Percentiles rank a stretch among this genome's conserved stretches.
Evolutionary conservation across 1,140 invertebrate genomes (phyloP).

Genomic region (Popillia japonica): DNA sequence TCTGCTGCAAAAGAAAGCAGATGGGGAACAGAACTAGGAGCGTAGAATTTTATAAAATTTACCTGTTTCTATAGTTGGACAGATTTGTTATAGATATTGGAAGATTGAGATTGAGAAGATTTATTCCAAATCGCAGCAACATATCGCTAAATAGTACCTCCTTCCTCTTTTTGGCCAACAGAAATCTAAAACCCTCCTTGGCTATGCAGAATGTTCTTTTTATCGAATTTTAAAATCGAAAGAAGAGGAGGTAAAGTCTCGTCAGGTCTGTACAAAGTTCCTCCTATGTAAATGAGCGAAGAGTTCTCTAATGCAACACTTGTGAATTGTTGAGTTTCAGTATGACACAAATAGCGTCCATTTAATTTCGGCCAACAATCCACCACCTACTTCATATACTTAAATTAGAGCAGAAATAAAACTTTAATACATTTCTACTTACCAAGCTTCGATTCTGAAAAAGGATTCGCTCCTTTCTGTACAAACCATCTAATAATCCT

Average conservation of each 20-base stretch:
- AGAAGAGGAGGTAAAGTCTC: slow-evolving; percentile 48
- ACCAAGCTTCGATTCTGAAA: neutral
- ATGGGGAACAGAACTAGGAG: no score
- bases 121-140: neutral
- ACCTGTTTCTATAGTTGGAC: no score
- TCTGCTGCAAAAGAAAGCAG: no score
- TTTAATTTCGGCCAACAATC: no score
- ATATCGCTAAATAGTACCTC: slow-evolving; percentile 25
- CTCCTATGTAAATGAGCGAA: slow-evolving; percentile 52
- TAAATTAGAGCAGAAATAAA: no score
- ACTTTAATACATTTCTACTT: neutral
- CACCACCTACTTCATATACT: no score
- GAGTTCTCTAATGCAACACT: slow-evolving; percentile 54
- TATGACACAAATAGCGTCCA: slow-evolving; percentile 54
- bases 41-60: no score
- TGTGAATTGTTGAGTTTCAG: slow-evolving; percentile 49
- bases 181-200: slow-evolving; percentile 53
- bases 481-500: neutral
- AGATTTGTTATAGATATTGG: neutral
- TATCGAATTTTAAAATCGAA: slow-evolving; percentile 37
- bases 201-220: slow-evolving; percentile 54
- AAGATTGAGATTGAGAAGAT: neutral
- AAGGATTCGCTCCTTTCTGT: neutral
- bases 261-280: slow-evolving; percentile 48
- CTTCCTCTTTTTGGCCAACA: slow-evolving; percentile 44